Evolutionary conservation across 2,888 invertebrate species (phyloP).

Genomic region (Schizaphis graminum): DNA sequence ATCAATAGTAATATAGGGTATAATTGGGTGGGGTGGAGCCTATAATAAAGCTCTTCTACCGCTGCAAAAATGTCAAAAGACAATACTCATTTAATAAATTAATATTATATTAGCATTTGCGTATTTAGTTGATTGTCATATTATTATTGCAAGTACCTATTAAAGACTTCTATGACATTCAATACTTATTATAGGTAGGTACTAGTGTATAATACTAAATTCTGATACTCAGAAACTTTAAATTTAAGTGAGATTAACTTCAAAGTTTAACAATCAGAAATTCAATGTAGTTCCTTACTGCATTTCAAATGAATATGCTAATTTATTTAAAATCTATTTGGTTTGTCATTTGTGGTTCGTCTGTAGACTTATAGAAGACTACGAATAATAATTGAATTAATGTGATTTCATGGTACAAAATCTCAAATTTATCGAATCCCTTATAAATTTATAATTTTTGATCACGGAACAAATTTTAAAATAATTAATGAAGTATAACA

Average conservation of each 20-base stretch:
- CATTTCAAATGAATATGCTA: slow-evolving; percentile 25
- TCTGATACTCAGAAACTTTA: not conserved
- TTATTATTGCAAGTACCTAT: not conserved
- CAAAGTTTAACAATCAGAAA: slow-evolving; percentile 6
- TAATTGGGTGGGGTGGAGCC: too few species aligned
- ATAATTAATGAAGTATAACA: too few species aligned
- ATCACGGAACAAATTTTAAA: not conserved
- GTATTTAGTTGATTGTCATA: not conserved
- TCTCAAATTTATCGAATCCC: not conserved
- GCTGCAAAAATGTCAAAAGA: too few species aligned
- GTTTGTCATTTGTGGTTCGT: slow-evolving; percentile 13
- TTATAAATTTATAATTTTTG: not conserved
- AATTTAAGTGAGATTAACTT: not conserved
- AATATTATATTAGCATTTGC: not conserved
- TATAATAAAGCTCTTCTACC: too few species aligned
- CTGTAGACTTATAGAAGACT: not conserved
- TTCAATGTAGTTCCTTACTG: not conserved
- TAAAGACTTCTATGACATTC: not conserved
- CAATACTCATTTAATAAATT: not conserved
- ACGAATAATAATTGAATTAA: not conserved
- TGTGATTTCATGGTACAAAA: not conserved
- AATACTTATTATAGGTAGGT: not conserved
- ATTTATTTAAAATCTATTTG: slow-evolving; percentile 43
- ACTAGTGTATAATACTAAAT: not conserved
- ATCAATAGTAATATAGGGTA: too few species aligned